Conservation (phyloP, 2,113 vertebrate genomes). For the Leucopsar rothschildi region DNA sequence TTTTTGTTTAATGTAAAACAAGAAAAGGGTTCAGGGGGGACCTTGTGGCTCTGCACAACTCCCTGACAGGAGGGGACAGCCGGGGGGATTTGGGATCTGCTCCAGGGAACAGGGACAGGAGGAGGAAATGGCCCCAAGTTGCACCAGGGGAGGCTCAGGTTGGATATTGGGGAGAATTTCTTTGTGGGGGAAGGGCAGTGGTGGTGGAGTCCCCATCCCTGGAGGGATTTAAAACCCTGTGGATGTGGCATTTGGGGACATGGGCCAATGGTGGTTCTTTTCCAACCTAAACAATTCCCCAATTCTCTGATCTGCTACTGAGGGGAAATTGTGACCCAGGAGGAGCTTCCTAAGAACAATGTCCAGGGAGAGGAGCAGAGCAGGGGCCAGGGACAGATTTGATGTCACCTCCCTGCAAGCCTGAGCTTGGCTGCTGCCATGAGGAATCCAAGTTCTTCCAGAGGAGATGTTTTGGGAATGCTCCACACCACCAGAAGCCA, state of each 20-base stretch:
- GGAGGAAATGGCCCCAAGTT: accelerated
- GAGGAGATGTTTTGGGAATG: neutral
- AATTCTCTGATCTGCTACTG: accelerated
- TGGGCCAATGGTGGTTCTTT: accelerated
- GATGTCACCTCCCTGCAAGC: neutral
- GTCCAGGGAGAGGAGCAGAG: neutral
- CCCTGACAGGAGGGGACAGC: neutral
- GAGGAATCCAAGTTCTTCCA: neutral
- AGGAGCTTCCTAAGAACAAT: neutral
- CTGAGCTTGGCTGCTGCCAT: neutral
- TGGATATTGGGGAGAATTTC: neutral
- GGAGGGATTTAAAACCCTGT: accelerated
- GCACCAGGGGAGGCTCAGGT: accelerated
- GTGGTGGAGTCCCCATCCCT: no score
- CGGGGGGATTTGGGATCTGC: accelerated
- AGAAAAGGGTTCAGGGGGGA: neutral
- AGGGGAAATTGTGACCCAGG: neutral
- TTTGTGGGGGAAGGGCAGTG: accelerated
- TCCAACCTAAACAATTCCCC: neutral
- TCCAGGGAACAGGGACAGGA: neutral
- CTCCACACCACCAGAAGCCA: neutral
- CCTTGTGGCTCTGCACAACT: accelerated
- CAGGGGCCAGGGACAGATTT: neutral
- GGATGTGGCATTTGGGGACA: accelerated
- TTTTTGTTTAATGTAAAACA: neutral